Conservation (phyloP, 2,113 vertebrate genomes). For the Sylvietta virens region DNA sequence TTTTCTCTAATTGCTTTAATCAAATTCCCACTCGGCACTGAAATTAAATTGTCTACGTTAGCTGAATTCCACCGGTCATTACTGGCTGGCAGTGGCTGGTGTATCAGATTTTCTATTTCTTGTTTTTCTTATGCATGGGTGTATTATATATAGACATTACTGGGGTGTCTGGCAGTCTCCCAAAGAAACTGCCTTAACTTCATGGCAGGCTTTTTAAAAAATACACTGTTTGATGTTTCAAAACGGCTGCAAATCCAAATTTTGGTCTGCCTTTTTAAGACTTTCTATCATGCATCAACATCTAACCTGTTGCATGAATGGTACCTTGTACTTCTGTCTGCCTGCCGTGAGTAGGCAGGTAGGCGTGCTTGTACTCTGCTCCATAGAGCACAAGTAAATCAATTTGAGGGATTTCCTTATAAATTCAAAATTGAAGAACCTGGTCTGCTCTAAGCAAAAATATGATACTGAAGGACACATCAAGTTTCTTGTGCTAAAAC, state of each 20-base stretch:
- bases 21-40: conserved; percentile 52
- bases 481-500: not conserved
- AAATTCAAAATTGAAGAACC: not conserved
- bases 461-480: not conserved
- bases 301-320: not conserved
- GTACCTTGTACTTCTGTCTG: not conserved
- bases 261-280: not conserved
- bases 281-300: not conserved
- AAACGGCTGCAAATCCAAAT: not conserved
- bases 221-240: not conserved
- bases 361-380: not conserved
- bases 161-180: not conserved
- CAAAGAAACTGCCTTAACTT: not conserved
- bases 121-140: conserved; percentile 23
- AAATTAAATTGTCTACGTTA: conserved; percentile 54
- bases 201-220: not conserved
- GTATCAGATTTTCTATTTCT: conserved; percentile 31
- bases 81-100: conserved; percentile 24
- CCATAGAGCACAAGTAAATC: not conserved
- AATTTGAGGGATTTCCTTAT: not conserved
- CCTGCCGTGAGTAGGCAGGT: not conserved
- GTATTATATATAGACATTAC: not conserved
- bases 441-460: not conserved
- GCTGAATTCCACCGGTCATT: conserved; percentile 55
- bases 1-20: conserved; percentile 60